Evolutionary conservation across 92 coral and sea anemone genomes (phyloP).

Genomic region (Hydrozoanthus gracilis): DNA sequence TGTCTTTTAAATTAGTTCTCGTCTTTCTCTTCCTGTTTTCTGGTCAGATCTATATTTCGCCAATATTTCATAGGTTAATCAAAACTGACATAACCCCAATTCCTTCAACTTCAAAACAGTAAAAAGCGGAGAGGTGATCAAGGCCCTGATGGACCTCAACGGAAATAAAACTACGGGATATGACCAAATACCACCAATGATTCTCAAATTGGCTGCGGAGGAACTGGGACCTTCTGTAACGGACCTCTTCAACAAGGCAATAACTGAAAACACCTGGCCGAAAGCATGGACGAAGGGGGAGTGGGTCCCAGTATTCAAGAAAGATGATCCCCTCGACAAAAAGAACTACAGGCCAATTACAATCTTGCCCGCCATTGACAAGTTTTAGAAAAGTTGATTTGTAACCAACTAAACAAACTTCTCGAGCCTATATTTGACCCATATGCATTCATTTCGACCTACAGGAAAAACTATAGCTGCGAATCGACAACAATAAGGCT

Average conservation of each 20-base stretch:
- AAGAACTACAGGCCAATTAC: conserved; percentile 60
- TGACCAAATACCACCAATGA: conserved; percentile 51
- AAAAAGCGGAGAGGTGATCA: conserved; percentile 24
- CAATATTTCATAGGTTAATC: no score
- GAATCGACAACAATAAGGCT: conserved; percentile 57
- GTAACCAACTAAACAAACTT: conserved; percentile 26
- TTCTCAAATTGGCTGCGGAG: conserved; percentile 52
- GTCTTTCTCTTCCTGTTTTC: no score
- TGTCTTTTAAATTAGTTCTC: no score
- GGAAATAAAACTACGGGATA: conserved; percentile 36
- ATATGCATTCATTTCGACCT: conserved; percentile 58
- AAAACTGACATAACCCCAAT: conserved; percentile 50
- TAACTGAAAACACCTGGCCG: conserved; percentile 46
- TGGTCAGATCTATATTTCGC: no score
- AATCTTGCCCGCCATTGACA: conserved; percentile 46
- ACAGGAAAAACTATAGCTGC: conserved; percentile 59
- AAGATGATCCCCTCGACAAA: conserved; percentile 56
- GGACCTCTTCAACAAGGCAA: conserved; percentile 46
- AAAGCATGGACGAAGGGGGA: conserved; percentile 56
- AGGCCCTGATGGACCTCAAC: conserved; percentile 30
- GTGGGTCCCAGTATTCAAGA: conserved; percentile 57
- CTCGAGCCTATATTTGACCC: conserved; percentile 51
- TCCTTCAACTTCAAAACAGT: conserved; percentile 52
- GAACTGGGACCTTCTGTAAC: conserved; percentile 49
- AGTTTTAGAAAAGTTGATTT: conserved; percentile 50